A percentile compares a stretch with the other conserved stretches of the same genome.
Evolutionary conservation across 2,888 invertebrate species (phyloP).

Genomic region (Eueremaeus valkanovi): DNA sequence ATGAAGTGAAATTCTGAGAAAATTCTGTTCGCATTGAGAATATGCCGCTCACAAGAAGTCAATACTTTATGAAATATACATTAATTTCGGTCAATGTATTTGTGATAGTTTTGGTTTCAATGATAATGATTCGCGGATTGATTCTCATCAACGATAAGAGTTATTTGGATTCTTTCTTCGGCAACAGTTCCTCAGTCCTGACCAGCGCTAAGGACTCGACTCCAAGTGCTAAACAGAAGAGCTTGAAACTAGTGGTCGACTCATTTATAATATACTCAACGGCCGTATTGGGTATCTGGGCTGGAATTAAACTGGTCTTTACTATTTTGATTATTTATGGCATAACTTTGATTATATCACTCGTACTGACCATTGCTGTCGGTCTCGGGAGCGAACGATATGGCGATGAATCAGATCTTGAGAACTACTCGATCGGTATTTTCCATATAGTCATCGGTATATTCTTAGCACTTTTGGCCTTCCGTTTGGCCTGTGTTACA

Average conservation of each 20-base stretch:
- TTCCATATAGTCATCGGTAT: not conserved
- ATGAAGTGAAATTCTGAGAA: not conserved
- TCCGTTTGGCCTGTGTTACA: constrained; percentile 23
- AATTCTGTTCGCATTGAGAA: not conserved
- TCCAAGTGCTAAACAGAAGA: not conserved
- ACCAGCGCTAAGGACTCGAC: not conserved
- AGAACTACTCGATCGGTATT: not conserved
- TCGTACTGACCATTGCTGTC: not conserved
- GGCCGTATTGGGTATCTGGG: constrained; percentile 11
- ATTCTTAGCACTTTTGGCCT: constrained; percentile 13
- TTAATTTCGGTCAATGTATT: constrained; percentile 1
- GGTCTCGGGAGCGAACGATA: not conserved
- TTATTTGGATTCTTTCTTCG: not conserved
- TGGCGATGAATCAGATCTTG: not conserved
- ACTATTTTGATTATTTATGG: constrained; percentile 4
- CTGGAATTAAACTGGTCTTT: not conserved
- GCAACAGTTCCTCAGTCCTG: not conserved
- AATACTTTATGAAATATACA: not conserved
- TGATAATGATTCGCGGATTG: constrained; percentile 14
- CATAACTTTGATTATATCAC: not conserved
- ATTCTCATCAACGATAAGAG: not conserved
- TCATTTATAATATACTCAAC: not conserved
- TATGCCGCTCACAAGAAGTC: not conserved
- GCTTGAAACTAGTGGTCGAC: not conserved
- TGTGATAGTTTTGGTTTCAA: constrained; percentile 1